Percentiles rank a stretch among this genome's conserved stretches.
phyloP scores from a whole-genome alignment of 2,797 vertebrate genomes.

The Gymnothorax javanicus region DNA sequence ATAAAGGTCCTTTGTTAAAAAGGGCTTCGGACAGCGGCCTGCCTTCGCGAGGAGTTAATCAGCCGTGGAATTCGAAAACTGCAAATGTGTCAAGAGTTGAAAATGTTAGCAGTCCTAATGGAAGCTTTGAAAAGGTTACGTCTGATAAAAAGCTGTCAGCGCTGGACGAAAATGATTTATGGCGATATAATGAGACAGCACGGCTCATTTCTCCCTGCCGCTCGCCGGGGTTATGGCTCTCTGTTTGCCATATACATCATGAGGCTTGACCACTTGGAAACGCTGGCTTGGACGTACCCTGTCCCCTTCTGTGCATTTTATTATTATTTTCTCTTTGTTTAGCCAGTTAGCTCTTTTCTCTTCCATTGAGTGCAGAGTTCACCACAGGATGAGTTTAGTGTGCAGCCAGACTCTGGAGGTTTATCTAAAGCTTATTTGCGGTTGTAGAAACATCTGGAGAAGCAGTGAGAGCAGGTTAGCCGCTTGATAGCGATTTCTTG shows the following conservation, averaged over 20 bases:
- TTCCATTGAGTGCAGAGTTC: constrained; percentile 47
- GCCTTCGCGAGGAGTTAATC: constrained; percentile 89
- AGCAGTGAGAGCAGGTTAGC: constrained; percentile 46
- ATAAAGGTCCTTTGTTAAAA: constrained; percentile 59
- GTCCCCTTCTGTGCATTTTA: constrained; percentile 45
- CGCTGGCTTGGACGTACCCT: constrained; percentile 60
- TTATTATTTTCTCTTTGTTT: constrained; percentile 50
- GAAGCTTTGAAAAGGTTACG: constrained; percentile 99
- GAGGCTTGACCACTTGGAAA: constrained; percentile 87
- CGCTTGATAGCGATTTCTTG: constrained; percentile 41
- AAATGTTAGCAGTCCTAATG: constrained; percentile 96
- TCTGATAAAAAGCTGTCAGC: constrained; percentile 99
- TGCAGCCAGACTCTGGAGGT: constrained; percentile 56
- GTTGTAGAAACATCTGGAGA: constrained; percentile 63
- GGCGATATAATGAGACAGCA: constrained; percentile 94
- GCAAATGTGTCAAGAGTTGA: constrained; percentile 93
- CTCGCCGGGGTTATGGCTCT: constrained; percentile 91
- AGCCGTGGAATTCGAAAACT: constrained; percentile 95
- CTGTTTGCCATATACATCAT: constrained; percentile 85
- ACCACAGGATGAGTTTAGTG: constrained; percentile 60
- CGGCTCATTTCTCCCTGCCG: constrained; percentile 97
- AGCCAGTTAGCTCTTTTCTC: constrained; percentile 33
- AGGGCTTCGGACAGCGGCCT: constrained; percentile 63
- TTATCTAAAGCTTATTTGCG: constrained; percentile 59
- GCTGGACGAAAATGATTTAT: constrained; percentile 97